A percentile compares a stretch with the other conserved stretches of the same genome.
Evolutionary conservation across 2,113 vertebrate genomes (phyloP).

Genomic region (Hyperoodon ampullatus): DNA sequence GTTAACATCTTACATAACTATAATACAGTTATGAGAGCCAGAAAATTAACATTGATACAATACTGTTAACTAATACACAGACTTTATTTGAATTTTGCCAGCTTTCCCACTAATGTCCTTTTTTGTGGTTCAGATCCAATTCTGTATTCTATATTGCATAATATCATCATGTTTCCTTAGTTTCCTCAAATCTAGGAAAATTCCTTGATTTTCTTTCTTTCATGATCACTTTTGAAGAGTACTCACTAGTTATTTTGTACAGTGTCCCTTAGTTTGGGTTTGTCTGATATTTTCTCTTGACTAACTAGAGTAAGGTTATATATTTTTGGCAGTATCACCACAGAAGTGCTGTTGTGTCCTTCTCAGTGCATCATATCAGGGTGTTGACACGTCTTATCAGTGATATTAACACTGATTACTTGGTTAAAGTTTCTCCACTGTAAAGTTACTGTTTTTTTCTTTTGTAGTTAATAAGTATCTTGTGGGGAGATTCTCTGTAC

Average conservation of each 20-base stretch:
- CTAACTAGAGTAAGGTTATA: background rate
- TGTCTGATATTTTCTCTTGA: slow-evolving; percentile 13
- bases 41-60: background rate
- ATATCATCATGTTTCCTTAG: background rate
- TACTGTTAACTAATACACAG: background rate
- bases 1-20: background rate
- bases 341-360: background rate
- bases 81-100: background rate
- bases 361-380: background rate
- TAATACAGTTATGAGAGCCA: background rate
- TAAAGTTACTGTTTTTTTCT: background rate
- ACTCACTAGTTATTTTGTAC: background rate
- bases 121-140: background rate
- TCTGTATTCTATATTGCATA: background rate
- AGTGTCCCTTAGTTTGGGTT: background rate
- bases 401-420: background rate
- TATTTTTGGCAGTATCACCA: background rate
- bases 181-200: slow-evolving; percentile 33
- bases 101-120: background rate
- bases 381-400: background rate
- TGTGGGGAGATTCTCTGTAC: background rate
- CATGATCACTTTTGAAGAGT: background rate
- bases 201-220: slow-evolving; percentile 5
- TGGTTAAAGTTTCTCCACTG: slow-evolving; percentile 13
- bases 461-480: background rate